Percentiles rank a stretch among this genome's conserved stretches.
Evolutionary conservation across 2,113 vertebrate genomes (phyloP).

Genomic region (Xiphias gladius): DNA sequence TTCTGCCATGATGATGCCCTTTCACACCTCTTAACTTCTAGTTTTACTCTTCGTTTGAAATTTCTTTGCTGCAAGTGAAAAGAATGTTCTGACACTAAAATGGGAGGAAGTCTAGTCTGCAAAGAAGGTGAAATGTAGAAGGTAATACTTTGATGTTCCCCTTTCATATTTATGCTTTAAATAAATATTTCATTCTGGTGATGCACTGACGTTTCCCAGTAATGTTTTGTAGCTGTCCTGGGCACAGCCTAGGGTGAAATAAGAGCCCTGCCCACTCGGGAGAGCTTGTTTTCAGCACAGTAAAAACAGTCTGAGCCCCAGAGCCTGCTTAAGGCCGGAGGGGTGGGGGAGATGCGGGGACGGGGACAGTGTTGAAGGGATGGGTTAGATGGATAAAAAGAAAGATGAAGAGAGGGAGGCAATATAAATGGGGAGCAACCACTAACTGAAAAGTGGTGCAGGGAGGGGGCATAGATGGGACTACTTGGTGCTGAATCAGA

Average conservation of each 20-base stretch:
- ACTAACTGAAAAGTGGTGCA: constrained; percentile 29
- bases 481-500: constrained; percentile 67
- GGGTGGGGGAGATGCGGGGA: constrained; percentile 7
- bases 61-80: background rate
- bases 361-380: background rate
- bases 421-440: constrained; percentile 13
- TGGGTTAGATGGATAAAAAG: constrained; percentile 27
- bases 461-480: constrained; percentile 22
- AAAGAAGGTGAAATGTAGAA: constrained; percentile 24
- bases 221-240: background rate
- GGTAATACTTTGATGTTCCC: constrained; percentile 23
- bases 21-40: background rate
- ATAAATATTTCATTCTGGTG: constrained; percentile 63
- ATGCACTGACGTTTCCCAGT: constrained; percentile 34
- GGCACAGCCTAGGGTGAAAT: constrained; percentile 43
- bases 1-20: no score
- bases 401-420: constrained; percentile 31
- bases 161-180: constrained; percentile 37
- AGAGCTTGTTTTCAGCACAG: constrained; percentile 56
- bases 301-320: constrained; percentile 40
- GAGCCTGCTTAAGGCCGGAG: constrained; percentile 32
- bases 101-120: constrained; percentile 7
- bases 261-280: constrained; percentile 41
- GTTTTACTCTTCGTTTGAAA: background rate
- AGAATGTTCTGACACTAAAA: constrained; percentile 16